phyloP scores from a whole-genome alignment of 2,888 invertebrate species.

The Eumacrocentrus americanus region DNA sequence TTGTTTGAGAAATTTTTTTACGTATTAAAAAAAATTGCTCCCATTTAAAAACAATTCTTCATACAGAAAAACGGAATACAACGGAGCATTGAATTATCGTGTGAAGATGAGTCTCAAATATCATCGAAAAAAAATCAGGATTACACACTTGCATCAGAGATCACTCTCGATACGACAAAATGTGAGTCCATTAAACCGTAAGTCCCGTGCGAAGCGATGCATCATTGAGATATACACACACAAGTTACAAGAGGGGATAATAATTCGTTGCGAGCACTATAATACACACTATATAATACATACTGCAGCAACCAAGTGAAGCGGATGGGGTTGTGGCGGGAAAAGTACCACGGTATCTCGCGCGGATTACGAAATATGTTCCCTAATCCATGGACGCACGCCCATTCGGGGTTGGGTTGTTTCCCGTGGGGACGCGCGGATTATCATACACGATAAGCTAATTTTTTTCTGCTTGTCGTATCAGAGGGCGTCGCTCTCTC shows the following conservation, averaged over 20 bases:
- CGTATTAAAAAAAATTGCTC: not conserved
- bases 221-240: constrained; percentile 53
- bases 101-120: constrained; percentile 2
- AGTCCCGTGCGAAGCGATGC: constrained; percentile 61
- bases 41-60: not conserved
- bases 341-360: constrained; percentile 45
- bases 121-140: constrained; percentile 1
- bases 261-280: constrained; percentile 16
- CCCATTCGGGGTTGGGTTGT: constrained; percentile 43
- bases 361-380: constrained; percentile 59
- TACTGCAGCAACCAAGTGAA: constrained; percentile 20
- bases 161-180: constrained; percentile 6
- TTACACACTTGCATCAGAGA: not conserved
- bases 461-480: constrained; percentile 48
- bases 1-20: too few species aligned
- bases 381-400: constrained; percentile 53
- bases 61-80: constrained; percentile 5
- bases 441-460: constrained; percentile 53
- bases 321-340: constrained; percentile 46
- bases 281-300: too few species aligned
- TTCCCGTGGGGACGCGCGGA: constrained; percentile 45
- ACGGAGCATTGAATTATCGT: not conserved
- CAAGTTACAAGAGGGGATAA: constrained; percentile 21
- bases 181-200: constrained; percentile 57
- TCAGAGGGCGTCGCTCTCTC: constrained; percentile 17